These are phyloP conservation scores for Crypturellus tataupa DNA, from an alignment of 2,797 vertebrate species.

Conservation along the genomic window DNA sequence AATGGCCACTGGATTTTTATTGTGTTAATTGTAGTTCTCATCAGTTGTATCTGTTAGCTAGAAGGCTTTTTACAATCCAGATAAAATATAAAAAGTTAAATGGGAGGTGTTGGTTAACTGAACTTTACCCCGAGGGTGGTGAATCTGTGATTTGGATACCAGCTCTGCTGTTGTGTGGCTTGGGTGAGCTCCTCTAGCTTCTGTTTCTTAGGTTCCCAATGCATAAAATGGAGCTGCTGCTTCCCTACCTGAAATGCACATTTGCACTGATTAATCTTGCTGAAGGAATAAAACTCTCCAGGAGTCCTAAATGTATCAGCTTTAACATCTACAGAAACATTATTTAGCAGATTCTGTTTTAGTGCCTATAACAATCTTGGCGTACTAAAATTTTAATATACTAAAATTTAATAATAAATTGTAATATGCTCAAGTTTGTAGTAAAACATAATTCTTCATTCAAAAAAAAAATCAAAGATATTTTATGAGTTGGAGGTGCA, in stretches of 20 bases:
- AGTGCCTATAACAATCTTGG: not conserved
- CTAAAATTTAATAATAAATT: not conserved
- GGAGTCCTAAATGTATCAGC: not conserved
- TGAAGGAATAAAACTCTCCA: not conserved
- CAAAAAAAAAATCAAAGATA: no score
- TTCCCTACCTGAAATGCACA: not conserved
- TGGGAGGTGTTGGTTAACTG: not conserved
- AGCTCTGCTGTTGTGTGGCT: not conserved
- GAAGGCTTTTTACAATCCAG: not conserved
- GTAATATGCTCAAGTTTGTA: not conserved
- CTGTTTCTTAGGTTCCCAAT: not conserved
- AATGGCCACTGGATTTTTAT: not conserved
- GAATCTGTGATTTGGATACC: not conserved
- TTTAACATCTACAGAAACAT: not conserved
- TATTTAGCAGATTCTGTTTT: not conserved
- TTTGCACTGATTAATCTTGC: not conserved
- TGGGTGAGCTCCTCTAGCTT: not conserved
- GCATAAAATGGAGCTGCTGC: not conserved
- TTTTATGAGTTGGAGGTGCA: not conserved
- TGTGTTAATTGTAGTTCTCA: not conserved
- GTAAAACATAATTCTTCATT: not conserved
- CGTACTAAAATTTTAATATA: not conserved
- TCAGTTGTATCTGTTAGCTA: not conserved
- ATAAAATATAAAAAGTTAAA: not conserved
- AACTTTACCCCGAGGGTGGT: not conserved